Conservation (phyloP, 2,797 vertebrate species). For the Pterois miles region DNA sequence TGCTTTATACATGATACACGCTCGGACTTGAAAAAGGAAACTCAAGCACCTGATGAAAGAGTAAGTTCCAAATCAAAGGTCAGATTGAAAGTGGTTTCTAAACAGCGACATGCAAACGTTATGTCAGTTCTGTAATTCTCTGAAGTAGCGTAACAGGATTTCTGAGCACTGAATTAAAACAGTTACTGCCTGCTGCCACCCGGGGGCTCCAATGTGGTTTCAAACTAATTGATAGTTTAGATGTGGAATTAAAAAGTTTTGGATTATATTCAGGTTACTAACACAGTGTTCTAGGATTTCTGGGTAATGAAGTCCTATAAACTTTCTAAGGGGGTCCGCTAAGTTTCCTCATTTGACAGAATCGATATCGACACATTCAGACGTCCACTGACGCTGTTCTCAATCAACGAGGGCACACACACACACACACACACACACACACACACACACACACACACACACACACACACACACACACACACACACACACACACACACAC, state of each 20-base stretch:
- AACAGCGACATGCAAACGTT: fast-evolving
- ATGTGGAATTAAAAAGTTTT: background rate
- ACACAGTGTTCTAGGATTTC: background rate
- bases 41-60: background rate
- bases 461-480: background rate
- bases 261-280: too few species aligned
- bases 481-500: constrained; percentile 13
- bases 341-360: background rate
- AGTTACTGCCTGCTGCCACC: constrained; percentile 17
- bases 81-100: too few species aligned
- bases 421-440: constrained; percentile 8
- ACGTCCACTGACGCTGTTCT: background rate
- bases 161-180: background rate
- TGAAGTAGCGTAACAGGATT: background rate
- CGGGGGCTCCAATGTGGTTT: constrained; percentile 11
- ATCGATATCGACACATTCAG: background rate
- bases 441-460: constrained; percentile 10
- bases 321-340: too few species aligned
- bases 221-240: background rate
- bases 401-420: background rate
- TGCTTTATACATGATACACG: background rate
- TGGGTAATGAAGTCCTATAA: background rate
- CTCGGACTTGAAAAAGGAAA: background rate
- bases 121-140: background rate
- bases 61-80: background rate